Conservation (phyloP, 2,888 invertebrate genomes). For the Meghimatium bilineatum region DNA sequence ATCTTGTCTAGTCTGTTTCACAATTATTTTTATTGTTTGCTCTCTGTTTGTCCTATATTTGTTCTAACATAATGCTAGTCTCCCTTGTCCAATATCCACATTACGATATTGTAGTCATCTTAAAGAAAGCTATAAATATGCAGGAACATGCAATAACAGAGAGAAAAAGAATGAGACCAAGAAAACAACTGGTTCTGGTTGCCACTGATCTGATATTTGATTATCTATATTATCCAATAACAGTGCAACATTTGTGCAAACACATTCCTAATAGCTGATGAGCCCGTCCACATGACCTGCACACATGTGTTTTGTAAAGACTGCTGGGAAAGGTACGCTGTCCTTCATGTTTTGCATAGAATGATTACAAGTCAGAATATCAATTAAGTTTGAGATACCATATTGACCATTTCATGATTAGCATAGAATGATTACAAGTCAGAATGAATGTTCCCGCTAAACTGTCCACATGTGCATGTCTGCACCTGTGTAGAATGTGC, state of each 20-base stretch:
- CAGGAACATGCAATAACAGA: background rate
- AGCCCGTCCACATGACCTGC: conserved; percentile 81
- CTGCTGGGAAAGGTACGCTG: conserved; percentile 82
- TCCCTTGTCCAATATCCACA: too few relatives aligned
- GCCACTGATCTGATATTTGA: background rate
- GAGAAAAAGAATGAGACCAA: background rate
- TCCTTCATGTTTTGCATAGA: background rate
- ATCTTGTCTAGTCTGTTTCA: too few relatives aligned
- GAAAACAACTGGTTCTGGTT: too few relatives aligned
- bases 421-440: background rate
- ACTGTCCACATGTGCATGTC: too few relatives aligned
- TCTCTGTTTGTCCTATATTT: too few relatives aligned
- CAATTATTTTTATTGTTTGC: too few relatives aligned
- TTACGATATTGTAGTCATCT: too few relatives aligned
- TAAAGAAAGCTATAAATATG: too few relatives aligned
- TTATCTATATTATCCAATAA: conserved; percentile 51
- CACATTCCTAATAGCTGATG: conserved; percentile 78
- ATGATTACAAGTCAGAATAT: background rate
- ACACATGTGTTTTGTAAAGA: conserved; percentile 82
- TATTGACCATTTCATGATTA: too few relatives aligned
- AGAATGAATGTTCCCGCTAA: too few relatives aligned
- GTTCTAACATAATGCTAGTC: too few relatives aligned
- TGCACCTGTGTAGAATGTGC: too few relatives aligned
- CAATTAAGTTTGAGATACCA: background rate
- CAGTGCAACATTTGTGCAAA: conserved; percentile 83